These are phyloP conservation scores for Sander vitreus DNA, from an alignment of 2,113 vertebrate species.

Conservation along the genomic window DNA sequence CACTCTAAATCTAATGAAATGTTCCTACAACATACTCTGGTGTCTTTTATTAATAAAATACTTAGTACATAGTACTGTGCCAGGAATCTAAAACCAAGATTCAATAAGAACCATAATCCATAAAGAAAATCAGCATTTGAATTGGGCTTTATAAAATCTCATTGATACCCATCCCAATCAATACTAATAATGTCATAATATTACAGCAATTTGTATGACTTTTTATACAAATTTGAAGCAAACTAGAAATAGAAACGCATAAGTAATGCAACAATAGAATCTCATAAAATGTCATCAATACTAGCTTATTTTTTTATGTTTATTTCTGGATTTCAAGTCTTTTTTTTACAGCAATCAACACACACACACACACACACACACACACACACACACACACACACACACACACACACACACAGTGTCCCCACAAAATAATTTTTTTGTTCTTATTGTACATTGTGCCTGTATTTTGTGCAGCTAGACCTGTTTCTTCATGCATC, in stretches of 20 bases:
- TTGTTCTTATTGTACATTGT: background rate
- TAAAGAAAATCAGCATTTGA: background rate
- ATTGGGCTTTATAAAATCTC: background rate
- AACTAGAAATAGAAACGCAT: background rate
- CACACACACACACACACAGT: background rate
- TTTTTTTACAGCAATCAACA: background rate
- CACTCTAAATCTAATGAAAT: background rate
- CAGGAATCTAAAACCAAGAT: background rate
- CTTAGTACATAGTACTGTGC: too few species aligned
- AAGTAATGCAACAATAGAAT: background rate
- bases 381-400: too few species aligned
- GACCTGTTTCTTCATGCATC: background rate
- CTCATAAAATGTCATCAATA: background rate
- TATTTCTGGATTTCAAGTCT: background rate
- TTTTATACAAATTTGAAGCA: background rate
- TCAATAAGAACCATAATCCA: background rate
- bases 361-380: too few species aligned
- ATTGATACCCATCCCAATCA: background rate
- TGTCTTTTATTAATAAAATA: background rate
- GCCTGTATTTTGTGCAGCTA: background rate
- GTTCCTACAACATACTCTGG: background rate
- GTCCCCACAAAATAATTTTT: background rate
- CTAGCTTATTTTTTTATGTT: background rate
- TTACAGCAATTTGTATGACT: background rate
- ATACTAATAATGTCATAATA: background rate